phyloP scores from a whole-genome alignment of 2,113 vertebrate genomes.

The Brachypteracias leptosomus region DNA sequence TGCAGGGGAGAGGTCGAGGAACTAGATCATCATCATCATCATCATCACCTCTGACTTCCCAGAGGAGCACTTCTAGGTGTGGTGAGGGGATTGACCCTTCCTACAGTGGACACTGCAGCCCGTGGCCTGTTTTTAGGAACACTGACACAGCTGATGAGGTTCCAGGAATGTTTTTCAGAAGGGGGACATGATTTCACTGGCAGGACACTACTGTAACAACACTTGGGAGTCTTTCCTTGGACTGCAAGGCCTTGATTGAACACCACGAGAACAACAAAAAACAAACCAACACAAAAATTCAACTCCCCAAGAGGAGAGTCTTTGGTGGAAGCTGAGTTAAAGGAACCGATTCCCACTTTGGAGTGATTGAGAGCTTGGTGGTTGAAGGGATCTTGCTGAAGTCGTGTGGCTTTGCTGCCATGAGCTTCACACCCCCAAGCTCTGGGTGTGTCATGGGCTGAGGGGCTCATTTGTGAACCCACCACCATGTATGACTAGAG shows the following conservation, averaged over 20 bases:
- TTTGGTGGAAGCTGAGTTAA: constrained; percentile 70
- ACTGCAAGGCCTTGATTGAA: constrained; percentile 17
- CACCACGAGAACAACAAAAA: not conserved
- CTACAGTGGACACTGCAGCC: not conserved
- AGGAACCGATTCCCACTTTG: not conserved
- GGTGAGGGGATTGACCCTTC: not conserved
- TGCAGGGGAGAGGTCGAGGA: not conserved
- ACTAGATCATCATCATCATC: not conserved
- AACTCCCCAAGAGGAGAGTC: constrained; percentile 24
- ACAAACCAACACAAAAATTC: not conserved
- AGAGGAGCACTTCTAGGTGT: not conserved
- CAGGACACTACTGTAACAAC: not conserved
- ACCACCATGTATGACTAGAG: not conserved
- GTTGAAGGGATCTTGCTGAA: not conserved
- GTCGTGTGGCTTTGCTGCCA: not conserved
- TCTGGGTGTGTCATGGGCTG: not conserved
- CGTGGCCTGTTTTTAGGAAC: not conserved
- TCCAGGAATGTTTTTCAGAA: constrained; percentile 24
- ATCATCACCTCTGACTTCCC: not conserved
- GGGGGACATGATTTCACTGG: not conserved
- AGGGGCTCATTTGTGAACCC: not conserved
- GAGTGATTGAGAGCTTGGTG: not conserved
- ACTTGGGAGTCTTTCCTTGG: constrained; percentile 32
- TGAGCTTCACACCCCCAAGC: rapidly evolving
- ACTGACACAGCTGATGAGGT: not conserved